Conservation (phyloP, 1,140 invertebrate genomes). For the Apis florea region DNA sequence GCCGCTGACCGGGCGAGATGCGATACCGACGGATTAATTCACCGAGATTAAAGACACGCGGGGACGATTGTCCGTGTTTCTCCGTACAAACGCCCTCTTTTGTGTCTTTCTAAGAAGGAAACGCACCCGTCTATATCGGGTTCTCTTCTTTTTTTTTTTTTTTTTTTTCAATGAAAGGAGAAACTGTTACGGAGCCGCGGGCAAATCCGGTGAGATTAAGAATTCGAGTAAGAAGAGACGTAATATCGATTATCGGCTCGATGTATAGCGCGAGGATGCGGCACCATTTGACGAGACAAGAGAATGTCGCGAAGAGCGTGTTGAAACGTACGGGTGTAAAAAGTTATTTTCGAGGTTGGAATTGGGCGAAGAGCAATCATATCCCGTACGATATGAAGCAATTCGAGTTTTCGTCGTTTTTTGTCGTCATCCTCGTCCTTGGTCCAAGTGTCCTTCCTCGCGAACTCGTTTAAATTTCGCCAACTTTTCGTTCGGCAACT, state of each 20-base stretch:
- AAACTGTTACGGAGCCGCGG: background rate
- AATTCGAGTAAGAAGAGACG: background rate
- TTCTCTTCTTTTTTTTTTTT: background rate
- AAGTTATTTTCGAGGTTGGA: no score
- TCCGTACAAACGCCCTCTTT: background rate
- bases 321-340: no score
- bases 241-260: constrained; percentile 31
- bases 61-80: constrained; percentile 28
- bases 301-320: no score
- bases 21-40: constrained; percentile 46
- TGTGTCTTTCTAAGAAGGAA: constrained; percentile 48
- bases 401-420: background rate
- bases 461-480: constrained; percentile 14
- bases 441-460: background rate
- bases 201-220: constrained; percentile 27
- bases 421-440: background rate
- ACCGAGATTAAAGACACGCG: constrained; percentile 31
- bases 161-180: constrained; percentile 21
- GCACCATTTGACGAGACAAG: no score
- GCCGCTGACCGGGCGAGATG: constrained; percentile 26
- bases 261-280: background rate
- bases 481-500: background rate
- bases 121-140: background rate
- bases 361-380: no score
- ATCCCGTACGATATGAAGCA: no score